Base-by-base conservation (phyloP, 2,888 invertebrate species). In the Trissolcus brochymenae region DNA sequence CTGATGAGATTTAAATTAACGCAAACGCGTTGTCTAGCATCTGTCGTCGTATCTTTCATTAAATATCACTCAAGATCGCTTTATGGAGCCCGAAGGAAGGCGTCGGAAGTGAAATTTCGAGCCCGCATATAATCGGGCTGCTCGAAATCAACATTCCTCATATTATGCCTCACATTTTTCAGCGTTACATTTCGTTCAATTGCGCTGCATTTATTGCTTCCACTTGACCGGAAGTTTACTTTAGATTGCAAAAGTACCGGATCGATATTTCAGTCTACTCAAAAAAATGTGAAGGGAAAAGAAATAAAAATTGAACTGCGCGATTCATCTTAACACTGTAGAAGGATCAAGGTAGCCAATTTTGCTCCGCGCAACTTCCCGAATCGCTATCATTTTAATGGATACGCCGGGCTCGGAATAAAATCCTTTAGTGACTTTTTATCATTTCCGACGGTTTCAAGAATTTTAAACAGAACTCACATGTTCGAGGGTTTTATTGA, bases 1-100 rank as follows among this genome's bases (percentile, higher is more conserved):
- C 81, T 83, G 84, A 87, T 87, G 84, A 84, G 84, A 86, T 87
- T 87, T 86, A 86, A 87, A 87, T 87, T 87, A 87, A 86, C 84
- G 84, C 80, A 80, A 81, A 79, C 78, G 81, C 79, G 76, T 67
- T 61, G 65, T 79, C 71, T 81, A 83, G 86, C 87, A 87, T 84
- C 86, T 87, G 87, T 85, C 87, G 84, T 84, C 82, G 81, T 81
- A 35, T 35, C 82, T 85, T 84, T 85, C 83, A 87, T 87, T 87
- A 87, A 87, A 87, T 87, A 83, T 87, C 86, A 83, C 85, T 87
- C 82, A 81, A 62, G 46, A 54, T 67, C 14, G 49, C 62, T 59
- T 71, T 62, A 64, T 68, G 56, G 61, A 62, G 72, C 40, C 46
- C 9, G 35, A 35, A 75, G 71, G 70, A 70, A 73, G 67, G 41